These are phyloP conservation scores for Cardinalis cardinalis DNA, from an alignment of 2,113 vertebrate genomes.

Conservation along the genomic window DNA sequence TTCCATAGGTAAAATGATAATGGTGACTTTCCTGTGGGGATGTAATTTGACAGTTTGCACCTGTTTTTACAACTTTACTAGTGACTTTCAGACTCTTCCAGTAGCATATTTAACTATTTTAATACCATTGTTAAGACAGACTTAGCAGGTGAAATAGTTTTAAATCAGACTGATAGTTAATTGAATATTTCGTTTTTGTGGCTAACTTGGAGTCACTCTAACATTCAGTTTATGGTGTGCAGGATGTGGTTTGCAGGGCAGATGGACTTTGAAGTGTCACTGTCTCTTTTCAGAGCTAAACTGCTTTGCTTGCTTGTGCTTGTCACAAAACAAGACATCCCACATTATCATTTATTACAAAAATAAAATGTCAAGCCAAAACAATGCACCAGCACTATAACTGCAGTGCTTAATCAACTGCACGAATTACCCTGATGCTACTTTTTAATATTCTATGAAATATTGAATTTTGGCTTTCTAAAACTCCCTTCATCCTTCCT, in stretches of 20 bases:
- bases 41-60: slow-evolving; percentile 66
- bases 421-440: not conserved
- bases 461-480: not conserved
- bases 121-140: not conserved
- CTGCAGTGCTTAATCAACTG: not conserved
- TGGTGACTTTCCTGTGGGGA: slow-evolving; percentile 21
- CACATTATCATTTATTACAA: not conserved
- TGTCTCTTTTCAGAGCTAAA: not conserved
- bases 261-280: not conserved
- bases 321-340: not conserved
- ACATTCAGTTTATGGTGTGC: not conserved
- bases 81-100: slow-evolving; percentile 6
- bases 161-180: not conserved
- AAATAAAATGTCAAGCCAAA: slow-evolving; percentile 18
- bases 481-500: not conserved
- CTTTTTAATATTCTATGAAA: not conserved
- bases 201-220: not conserved
- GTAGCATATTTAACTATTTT: slow-evolving; percentile 4
- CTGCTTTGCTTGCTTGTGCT: slow-evolving; percentile 1
- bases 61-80: slow-evolving; percentile 49
- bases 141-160: not conserved
- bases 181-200: not conserved
- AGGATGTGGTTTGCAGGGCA: not conserved
- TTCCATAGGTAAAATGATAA: slow-evolving; percentile 67
- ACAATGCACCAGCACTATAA: not conserved